These are phyloP conservation scores for Caenorhabditis drosophilae DNA, from an alignment of 2,888 invertebrate species.

Conservation along the genomic window DNA sequence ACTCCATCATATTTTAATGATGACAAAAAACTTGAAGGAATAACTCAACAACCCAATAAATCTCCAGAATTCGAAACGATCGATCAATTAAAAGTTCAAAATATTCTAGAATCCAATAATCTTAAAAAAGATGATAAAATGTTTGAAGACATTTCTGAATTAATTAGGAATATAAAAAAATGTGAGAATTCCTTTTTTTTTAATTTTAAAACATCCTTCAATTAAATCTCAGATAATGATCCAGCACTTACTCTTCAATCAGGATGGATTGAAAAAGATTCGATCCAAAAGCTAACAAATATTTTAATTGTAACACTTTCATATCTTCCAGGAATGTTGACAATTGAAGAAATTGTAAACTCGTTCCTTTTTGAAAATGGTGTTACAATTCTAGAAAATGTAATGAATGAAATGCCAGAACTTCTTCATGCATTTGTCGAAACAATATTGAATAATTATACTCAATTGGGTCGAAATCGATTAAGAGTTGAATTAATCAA, in stretches of 20 bases:
- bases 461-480: constrained; percentile 3
- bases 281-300: constrained; percentile 6
- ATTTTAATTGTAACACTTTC: constrained; percentile 10
- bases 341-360: constrained; percentile 15
- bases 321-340: constrained; percentile 16
- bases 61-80: too few relatives aligned
- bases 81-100: too few relatives aligned
- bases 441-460: constrained; percentile 1
- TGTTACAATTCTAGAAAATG: constrained; percentile 9
- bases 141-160: constrained; percentile 20
- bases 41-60: too few relatives aligned
- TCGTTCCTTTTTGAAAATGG: constrained; percentile 24
- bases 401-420: constrained; percentile 21
- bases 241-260: constrained; percentile 4
- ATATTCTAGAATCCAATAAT: too few relatives aligned
- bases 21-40: neutral
- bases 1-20: neutral
- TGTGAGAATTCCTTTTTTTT: too few relatives aligned
- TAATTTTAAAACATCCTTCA: too few relatives aligned
- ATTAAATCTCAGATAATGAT: constrained; percentile 20
- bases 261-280: constrained; percentile 20
- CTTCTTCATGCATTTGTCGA: constrained; percentile 8
- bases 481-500: constrained; percentile 11
- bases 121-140: too few relatives aligned
- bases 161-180: constrained; percentile 18